phyloP scores from a whole-genome alignment of 53 echinoderm and acorn worm species.

The Apostichopus leukothele region DNA sequence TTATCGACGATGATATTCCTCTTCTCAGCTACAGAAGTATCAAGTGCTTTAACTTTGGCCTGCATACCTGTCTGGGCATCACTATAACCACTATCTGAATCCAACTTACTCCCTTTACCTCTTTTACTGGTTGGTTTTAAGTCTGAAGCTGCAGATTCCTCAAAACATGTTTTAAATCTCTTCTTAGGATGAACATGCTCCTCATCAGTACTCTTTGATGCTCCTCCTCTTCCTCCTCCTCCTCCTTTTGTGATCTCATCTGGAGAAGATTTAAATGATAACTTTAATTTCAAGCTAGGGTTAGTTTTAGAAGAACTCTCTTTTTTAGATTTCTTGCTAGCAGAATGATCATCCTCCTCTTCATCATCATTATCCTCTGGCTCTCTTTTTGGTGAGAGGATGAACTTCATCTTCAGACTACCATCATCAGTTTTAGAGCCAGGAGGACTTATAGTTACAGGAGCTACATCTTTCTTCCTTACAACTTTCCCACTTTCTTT shows the following conservation, averaged over 20 bases:
- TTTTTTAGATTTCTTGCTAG: not conserved
- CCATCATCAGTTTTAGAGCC: constrained; percentile 44
- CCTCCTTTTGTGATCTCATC: not conserved
- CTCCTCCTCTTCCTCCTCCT: not conserved
- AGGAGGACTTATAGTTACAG: constrained; percentile 42
- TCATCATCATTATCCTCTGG: constrained; percentile 48
- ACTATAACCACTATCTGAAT: constrained; percentile 66
- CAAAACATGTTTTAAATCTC: constrained; percentile 37
- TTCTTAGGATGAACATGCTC: constrained; percentile 33
- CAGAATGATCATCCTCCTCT: constrained; percentile 55
- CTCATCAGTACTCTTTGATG: not conserved
- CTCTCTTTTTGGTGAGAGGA: constrained; percentile 61
- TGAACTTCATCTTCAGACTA: constrained; percentile 60
- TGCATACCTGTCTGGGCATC: constrained; percentile 36
- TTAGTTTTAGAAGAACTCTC: not conserved
- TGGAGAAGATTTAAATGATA: constrained; percentile 25
- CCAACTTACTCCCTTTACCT: constrained; percentile 47
- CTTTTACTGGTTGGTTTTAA: constrained; percentile 29
- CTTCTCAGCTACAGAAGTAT: constrained; percentile 10
- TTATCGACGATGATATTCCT: constrained; percentile 5
- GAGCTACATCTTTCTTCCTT: constrained; percentile 25
- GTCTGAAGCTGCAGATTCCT: not conserved
- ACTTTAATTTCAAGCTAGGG: constrained; percentile 14
- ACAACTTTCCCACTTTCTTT: constrained; percentile 47
- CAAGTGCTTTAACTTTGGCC: not conserved